Evolutionary conservation across 2,797 vertebrate species (phyloP).

Genomic region (Eremophila alpestris): DNA sequence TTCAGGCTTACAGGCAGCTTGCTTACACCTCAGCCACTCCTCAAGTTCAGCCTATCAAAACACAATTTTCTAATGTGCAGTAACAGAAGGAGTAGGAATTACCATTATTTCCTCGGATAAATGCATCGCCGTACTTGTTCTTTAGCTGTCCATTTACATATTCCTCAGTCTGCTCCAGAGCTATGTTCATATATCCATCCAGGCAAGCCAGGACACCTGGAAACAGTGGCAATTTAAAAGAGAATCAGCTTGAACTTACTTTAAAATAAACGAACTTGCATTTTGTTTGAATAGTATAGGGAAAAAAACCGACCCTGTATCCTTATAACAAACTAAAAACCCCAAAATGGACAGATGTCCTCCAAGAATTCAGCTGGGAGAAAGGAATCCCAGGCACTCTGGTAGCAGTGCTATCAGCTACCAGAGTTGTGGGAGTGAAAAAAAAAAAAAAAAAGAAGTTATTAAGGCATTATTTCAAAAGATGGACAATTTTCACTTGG

Average conservation of each 20-base stretch:
- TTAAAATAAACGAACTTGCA: background rate
- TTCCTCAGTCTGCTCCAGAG: constrained; percentile 97
- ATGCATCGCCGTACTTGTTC: constrained; percentile 98
- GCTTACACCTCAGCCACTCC: background rate
- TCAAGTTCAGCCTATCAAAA: background rate
- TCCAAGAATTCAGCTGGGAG: background rate
- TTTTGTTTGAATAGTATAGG: background rate
- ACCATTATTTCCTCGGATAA: constrained; percentile 99
- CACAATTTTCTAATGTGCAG: background rate
- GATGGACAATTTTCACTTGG: background rate
- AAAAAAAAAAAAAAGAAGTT: background rate
- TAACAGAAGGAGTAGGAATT: background rate
- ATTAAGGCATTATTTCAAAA: background rate
- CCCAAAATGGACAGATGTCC: background rate
- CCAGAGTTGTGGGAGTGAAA: background rate
- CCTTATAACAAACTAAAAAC: background rate
- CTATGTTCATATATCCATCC: constrained; percentile 99
- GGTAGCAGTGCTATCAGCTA: background rate
- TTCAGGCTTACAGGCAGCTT: background rate
- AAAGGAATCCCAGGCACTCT: background rate
- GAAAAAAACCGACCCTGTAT: background rate
- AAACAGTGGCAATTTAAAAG: background rate
- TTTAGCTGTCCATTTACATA: constrained; percentile 98
- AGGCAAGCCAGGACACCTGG: constrained; percentile 96
- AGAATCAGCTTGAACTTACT: background rate